phyloP scores from a whole-genome alignment of 2,113 vertebrate species.

The Holacanthus passer region DNA sequence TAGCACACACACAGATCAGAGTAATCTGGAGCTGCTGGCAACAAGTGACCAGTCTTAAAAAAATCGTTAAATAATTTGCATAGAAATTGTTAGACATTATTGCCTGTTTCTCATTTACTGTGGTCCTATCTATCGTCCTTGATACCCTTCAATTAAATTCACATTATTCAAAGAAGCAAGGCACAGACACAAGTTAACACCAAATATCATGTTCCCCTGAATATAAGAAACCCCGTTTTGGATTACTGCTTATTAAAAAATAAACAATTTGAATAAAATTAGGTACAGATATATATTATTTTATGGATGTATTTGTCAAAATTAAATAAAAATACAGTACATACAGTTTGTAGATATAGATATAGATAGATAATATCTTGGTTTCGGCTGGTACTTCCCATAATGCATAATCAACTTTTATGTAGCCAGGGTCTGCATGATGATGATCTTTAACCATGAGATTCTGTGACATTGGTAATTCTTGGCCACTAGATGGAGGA shows the following conservation, averaged over 20 bases:
- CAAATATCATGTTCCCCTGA: not conserved
- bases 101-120: not conserved
- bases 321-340: not conserved
- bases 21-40: constrained; percentile 7
- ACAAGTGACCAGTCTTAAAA: not conserved
- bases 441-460: too few species aligned
- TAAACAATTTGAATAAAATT: not conserved
- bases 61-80: not conserved
- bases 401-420: not conserved
- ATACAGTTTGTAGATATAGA: not conserved
- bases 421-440: too few species aligned
- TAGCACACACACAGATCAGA: not conserved
- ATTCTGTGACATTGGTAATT: too few species aligned
- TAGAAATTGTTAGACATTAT: not conserved
- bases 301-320: not conserved
- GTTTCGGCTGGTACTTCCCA: not conserved
- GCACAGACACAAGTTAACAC: not conserved
- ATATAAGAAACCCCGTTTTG: not conserved
- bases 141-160: not conserved
- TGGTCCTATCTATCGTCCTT: not conserved
- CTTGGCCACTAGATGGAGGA: too few species aligned
- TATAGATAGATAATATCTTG: not conserved
- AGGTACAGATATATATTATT: not conserved
- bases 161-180: not conserved
- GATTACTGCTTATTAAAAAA: too few species aligned